phyloP scores from a whole-genome alignment of 2,888 invertebrate species.

The Dicroscelio sp. region DNA sequence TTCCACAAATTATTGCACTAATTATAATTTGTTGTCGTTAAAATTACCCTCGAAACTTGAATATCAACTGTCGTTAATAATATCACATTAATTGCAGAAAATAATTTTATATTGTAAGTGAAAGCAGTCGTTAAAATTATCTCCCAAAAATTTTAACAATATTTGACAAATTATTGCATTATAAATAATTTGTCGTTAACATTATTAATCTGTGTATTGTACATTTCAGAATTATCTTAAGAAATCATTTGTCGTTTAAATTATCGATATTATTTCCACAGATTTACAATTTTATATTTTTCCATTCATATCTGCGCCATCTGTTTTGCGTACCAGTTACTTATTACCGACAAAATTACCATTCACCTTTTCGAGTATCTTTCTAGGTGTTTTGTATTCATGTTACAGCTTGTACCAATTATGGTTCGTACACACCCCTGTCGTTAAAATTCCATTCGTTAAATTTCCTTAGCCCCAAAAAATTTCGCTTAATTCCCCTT shows the following conservation, averaged over 20 bases:
- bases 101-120: background rate
- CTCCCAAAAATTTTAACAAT: background rate
- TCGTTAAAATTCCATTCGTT: background rate
- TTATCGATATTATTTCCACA: background rate
- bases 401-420: background rate
- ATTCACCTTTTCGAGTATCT: background rate
- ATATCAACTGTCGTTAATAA: too few relatives aligned
- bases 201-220: background rate
- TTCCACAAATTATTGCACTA: too few relatives aligned
- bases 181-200: background rate
- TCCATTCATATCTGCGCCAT: background rate
- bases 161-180: background rate
- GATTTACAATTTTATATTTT: background rate
- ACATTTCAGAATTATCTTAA: background rate
- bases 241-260: background rate
- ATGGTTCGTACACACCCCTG: background rate
- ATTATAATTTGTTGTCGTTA: too few relatives aligned
- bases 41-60: too few relatives aligned
- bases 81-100: too few relatives aligned
- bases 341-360: background rate
- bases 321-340: background rate
- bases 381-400: background rate
- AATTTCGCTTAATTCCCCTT: too few relatives aligned
- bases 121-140: background rate
- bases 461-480: background rate